Percentiles rank a stretch among this genome's conserved stretches.
phyloP scores from a whole-genome alignment of 2,797 vertebrate species.

The Chanos chanos region DNA sequence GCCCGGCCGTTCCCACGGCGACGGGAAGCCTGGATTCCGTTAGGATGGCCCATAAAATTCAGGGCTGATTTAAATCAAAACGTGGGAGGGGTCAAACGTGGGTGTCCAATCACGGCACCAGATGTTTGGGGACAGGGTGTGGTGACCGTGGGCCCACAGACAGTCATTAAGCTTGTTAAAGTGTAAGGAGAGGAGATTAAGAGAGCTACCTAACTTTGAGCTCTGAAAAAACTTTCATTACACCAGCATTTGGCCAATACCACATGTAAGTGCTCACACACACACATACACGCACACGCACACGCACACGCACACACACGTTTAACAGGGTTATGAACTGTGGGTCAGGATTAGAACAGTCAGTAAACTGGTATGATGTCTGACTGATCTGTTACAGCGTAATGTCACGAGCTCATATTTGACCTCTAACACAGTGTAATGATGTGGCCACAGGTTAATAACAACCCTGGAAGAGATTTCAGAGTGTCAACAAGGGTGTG shows the following conservation, averaged over 20 bases:
- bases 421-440: no score
- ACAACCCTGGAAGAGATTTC: no score
- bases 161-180: constrained; percentile 36
- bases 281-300: neutral
- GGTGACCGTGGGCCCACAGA: neutral
- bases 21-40: constrained; percentile 83
- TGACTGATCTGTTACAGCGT: no score
- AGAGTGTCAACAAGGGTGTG: no score
- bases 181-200: constrained; percentile 34
- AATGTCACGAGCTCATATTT: no score
- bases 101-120: constrained; percentile 44
- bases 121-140: constrained; percentile 38
- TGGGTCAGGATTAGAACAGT: neutral
- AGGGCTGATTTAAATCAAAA: constrained; percentile 70
- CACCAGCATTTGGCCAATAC: neutral
- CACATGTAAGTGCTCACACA: no score
- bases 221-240: constrained; percentile 8
- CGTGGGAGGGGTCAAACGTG: constrained; percentile 33
- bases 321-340: neutral
- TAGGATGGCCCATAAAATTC: constrained; percentile 76
- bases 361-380: no score
- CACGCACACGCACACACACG: neutral
- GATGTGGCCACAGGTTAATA: no score
- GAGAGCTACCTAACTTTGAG: constrained; percentile 9
- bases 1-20: constrained; percentile 82